Evolutionary conservation across 2,113 vertebrate genomes (phyloP), one percentile per base, ranked within the genome.

Genomic region (Clinocottus analis): DNA sequence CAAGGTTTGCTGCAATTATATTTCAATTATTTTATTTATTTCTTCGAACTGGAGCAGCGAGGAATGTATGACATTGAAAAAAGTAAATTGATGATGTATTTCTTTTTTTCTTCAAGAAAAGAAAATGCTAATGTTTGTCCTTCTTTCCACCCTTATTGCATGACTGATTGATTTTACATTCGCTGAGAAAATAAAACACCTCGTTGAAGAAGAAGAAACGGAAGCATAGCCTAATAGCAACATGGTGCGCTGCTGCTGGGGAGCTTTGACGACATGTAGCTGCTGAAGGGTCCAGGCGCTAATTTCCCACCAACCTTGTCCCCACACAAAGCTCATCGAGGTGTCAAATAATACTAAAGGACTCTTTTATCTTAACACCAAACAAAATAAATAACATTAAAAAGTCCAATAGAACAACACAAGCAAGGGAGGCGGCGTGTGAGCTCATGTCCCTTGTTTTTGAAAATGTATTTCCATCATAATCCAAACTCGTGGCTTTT

Each of bases 351-450:
- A 97, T 97, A 97, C 92, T 95, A 95, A 95, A 96, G 93, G 95
- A 94, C 94, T 95, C 59, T 63, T 94, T 96, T 94, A 94, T 95
- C 93, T 75, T 87, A 77, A 90, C 76, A 96, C 94, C 91, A 92
- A 95, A 95, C 91, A 94, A 97, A 95, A 97, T 97, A 98, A 99
- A 99, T 99, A 98, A 94, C 96, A 96, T 95, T 90, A 95, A 92
- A 95, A 96, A 94, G 94, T 97, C 96, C 94, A 96, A 95, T 93
- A 96, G 93, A 94, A 96, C 95, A 96, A 96, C 95, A 97, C 94
- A 96, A 95, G 95, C 94, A 95, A 93, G 94, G 94, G 95, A 94
- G 94, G 95, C 85, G 93, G 92, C 71, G 51, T 79, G 95, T 95
- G 87, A 95, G 95, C 91, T 67, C 85, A 92, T 95, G 94, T 94